Evolutionary conservation across 2,888 invertebrate species (phyloP).

Genomic region (Lasiommata megera): DNA sequence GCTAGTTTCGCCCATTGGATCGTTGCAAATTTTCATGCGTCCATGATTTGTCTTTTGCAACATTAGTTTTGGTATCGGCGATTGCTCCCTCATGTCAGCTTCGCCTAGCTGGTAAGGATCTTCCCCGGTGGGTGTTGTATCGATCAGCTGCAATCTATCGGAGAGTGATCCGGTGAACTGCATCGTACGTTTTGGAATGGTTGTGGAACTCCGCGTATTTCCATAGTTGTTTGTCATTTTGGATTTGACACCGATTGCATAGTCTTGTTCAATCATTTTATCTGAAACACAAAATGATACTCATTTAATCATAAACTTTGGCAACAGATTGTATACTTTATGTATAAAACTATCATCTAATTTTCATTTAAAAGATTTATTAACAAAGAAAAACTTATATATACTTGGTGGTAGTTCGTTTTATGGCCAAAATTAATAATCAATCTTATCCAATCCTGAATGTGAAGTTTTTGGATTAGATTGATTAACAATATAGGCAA

Average conservation of each 20-base stretch:
- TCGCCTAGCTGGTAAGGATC: slow-evolving; percentile 73
- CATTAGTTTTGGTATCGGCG: slow-evolving; percentile 73
- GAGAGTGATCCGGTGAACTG: slow-evolving; percentile 64
- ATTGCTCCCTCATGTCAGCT: slow-evolving; percentile 71
- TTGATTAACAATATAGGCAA: too few relatives aligned
- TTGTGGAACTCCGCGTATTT: slow-evolving; percentile 44
- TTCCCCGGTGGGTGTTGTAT: slow-evolving; percentile 70
- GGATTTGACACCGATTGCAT: slow-evolving; percentile 53
- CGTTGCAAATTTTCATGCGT: slow-evolving; percentile 53
- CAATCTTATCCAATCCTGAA: too few relatives aligned
- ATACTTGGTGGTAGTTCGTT: too few relatives aligned
- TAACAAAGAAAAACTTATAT: too few relatives aligned
- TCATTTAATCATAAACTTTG: too few relatives aligned
- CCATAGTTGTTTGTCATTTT: slow-evolving; percentile 66
- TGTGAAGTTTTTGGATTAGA: too few relatives aligned
- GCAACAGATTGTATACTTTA: too few relatives aligned
- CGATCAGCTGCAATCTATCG: slow-evolving; percentile 64
- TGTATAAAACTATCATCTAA: too few relatives aligned
- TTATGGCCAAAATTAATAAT: too few relatives aligned
- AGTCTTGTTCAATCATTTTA: slow-evolving; percentile 49
- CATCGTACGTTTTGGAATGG: slow-evolving; percentile 45
- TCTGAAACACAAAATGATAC: slow-evolving; percentile 40
- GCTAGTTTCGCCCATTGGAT: slow-evolving; percentile 33
- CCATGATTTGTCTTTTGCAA: slow-evolving; percentile 63
- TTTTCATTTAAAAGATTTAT: too few relatives aligned